Percentiles rank a stretch among this genome's conserved stretches.
Conservation (phyloP, 2,113 vertebrate genomes). For the Chelonoidis abingdonii region DNA sequence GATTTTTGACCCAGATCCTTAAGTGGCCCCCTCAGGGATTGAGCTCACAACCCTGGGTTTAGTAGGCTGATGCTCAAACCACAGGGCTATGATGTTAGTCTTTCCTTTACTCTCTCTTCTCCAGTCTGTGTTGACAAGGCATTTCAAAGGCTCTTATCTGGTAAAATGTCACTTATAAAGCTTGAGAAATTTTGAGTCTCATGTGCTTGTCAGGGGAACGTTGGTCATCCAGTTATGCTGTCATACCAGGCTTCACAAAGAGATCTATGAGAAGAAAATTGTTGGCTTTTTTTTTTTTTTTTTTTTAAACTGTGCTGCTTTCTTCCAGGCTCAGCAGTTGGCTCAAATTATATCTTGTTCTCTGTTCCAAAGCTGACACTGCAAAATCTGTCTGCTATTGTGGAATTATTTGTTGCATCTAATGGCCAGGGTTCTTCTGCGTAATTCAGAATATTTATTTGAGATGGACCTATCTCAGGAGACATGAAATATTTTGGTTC, state of each 20-base stretch:
- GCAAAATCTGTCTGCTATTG: neutral
- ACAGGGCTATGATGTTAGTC: neutral
- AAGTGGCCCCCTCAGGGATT: too few relatives aligned
- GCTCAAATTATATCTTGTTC: slow-evolving; percentile 2
- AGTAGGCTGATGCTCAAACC: too few relatives aligned
- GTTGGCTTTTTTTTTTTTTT: neutral
- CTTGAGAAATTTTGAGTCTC: neutral
- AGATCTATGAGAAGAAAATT: slow-evolving; percentile 28
- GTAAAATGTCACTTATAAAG: neutral
- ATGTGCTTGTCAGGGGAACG: neutral
- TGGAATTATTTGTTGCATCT: neutral
- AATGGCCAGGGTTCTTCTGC: neutral
- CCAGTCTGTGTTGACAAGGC: neutral
- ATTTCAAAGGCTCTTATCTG: neutral
- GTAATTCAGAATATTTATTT: neutral
- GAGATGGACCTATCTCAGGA: neutral
- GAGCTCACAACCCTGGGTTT: too few relatives aligned
- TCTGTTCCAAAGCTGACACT: neutral
- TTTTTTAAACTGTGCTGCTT: slow-evolving; percentile 2
- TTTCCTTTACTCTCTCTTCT: neutral
- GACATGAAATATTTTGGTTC: neutral
- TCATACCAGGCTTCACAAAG: slow-evolving; percentile 5
- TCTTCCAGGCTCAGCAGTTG: neutral
- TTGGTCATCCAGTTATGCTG: neutral
- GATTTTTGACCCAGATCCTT: too few relatives aligned